Evolutionary conservation across 2,888 invertebrate species (phyloP).

Genomic region (Plusia festucae): DNA sequence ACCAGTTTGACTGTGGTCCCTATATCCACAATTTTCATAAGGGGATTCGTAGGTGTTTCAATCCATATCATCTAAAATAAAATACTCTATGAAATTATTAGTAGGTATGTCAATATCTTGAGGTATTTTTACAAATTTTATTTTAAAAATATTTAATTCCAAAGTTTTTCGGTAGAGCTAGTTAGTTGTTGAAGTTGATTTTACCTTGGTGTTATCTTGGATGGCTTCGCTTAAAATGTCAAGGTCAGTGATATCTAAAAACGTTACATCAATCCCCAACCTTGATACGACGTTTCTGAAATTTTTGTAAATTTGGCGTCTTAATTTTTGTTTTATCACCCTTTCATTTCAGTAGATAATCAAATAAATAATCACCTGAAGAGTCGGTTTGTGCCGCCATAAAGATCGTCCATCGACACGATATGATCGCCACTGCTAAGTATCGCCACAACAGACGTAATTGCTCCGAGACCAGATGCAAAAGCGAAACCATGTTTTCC

Average conservation of each 20-base stretch:
- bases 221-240: constrained; percentile 92
- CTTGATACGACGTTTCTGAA: constrained; percentile 90
- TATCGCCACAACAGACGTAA: constrained; percentile 93
- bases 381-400: constrained; percentile 97
- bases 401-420: constrained; percentile 97
- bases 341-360: neutral
- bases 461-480: constrained; percentile 97
- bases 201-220: constrained; percentile 95
- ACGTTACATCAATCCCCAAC: constrained; percentile 93
- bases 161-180: too few relatives aligned
- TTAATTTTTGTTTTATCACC: neutral
- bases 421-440: constrained; percentile 96
- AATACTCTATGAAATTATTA: constrained; percentile 10
- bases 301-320: constrained; percentile 51
- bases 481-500: constrained; percentile 95
- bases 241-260: constrained; percentile 93
- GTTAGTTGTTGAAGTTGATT: neutral
- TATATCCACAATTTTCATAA: constrained; percentile 97
- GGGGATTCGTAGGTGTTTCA: constrained; percentile 99
- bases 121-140: too few relatives aligned
- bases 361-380: constrained; percentile 79
- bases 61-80: constrained; percentile 95
- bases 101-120: neutral
- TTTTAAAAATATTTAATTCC: too few relatives aligned
- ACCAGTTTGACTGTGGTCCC: constrained; percentile 90